Conservation (phyloP, 2,797 vertebrate genomes). For the Myotis planiceps region DNA sequence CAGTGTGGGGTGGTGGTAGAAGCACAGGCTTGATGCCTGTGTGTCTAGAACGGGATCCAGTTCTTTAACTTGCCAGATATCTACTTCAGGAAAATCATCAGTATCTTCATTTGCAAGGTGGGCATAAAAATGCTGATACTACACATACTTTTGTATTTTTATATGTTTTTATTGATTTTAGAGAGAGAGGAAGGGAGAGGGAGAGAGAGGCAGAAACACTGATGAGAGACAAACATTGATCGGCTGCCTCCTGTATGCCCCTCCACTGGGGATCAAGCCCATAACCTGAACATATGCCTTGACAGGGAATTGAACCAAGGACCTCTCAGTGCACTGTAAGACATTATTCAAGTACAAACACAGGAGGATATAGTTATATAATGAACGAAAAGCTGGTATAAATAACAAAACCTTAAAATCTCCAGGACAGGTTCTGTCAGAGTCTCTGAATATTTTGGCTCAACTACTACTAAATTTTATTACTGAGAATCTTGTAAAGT, state of each 20-base stretch:
- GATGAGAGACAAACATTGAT: background rate
- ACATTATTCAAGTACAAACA: background rate
- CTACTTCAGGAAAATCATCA: background rate
- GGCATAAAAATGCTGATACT: background rate
- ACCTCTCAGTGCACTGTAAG: background rate
- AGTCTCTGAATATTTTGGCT: background rate
- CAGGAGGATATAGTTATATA: background rate
- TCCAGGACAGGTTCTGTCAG: background rate
- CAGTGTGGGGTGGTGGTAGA: rapidly evolving
- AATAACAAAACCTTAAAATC: background rate
- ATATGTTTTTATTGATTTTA: background rate
- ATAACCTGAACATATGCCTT: background rate
- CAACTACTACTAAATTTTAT: background rate
- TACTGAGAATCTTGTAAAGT: background rate
- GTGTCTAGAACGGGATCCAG: background rate
- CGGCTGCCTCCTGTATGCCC: background rate
- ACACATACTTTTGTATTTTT: background rate
- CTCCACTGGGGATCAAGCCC: background rate
- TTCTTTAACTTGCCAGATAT: background rate
- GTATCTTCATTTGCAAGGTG: background rate
- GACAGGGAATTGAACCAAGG: background rate
- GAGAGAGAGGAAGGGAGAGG: background rate
- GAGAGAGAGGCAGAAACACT: background rate
- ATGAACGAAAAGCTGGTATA: background rate
- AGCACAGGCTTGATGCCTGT: background rate